Evolutionary conservation across 2,888 invertebrate genomes (phyloP).

Genomic region (Aspidiotus destructor): DNA sequence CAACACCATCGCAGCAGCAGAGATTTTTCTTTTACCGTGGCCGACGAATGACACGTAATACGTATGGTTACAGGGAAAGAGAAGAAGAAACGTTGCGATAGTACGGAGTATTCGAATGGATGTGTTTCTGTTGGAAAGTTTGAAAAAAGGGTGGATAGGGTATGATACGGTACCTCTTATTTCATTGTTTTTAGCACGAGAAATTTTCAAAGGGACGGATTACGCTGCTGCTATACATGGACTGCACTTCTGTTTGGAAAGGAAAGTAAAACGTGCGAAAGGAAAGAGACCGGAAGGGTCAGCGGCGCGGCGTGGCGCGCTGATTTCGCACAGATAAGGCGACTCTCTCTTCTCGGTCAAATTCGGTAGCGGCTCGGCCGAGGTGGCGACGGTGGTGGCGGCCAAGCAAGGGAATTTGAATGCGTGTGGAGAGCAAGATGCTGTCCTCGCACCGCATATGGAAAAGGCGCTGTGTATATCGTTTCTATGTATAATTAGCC

Average conservation of each 20-base stretch:
- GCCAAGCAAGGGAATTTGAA: conserved; percentile 24
- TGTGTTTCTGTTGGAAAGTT: conserved; percentile 19
- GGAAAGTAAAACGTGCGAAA: neutral
- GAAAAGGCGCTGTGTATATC: conserved; percentile 28
- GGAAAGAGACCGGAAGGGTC: conserved; percentile 21
- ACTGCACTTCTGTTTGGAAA: too few relatives aligned
- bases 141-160: conserved; percentile 5
- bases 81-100: neutral
- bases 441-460: conserved; percentile 27
- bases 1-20: too few relatives aligned
- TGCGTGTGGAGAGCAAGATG: conserved; percentile 17
- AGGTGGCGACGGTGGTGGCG: neutral
- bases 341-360: conserved; percentile 12
- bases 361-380: conserved; percentile 18
- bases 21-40: too few relatives aligned
- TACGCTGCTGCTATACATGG: too few relatives aligned
- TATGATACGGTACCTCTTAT: neutral
- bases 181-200: neutral
- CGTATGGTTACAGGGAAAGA: neutral
- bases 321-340: conserved; percentile 25
- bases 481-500: conserved; percentile 32
- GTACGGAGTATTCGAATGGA: conserved; percentile 17
- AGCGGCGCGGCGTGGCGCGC: conserved; percentile 11
- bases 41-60: too few relatives aligned
- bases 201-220: conserved; percentile 1